Evolutionary conservation across 2,888 invertebrate genomes (phyloP), one percentile per base, ranked within the genome.

Genomic region (Eudemis profundana): DNA sequence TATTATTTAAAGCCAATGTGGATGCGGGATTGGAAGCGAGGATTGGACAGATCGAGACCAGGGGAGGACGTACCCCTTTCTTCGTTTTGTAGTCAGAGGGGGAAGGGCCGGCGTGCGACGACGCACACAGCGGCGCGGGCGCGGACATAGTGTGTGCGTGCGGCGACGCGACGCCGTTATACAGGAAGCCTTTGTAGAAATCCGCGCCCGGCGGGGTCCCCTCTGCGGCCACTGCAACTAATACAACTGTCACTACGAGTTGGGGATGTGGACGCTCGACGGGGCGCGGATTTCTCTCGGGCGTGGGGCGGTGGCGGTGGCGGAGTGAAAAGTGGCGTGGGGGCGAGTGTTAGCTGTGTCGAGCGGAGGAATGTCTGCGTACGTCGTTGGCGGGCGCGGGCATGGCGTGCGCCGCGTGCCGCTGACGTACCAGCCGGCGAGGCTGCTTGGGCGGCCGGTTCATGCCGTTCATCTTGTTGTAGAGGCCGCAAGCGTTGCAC

Each of bases 401-500:
- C 74, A 74, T 79, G 81, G 87, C 84, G 83, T 77, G 85, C 82
- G 86, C 83, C 80, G 87, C 87, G 85, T 84, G 87, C 77, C 92
- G 90, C 87, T 87, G 85, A 94, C 97, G 96, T 94, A 98, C 98
- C 95, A 98, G 95, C 94, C 98, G 97, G 86, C 98, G 98, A 74
- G 99, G 98, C 93, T 99, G 98, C 89, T 98, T 98, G 80, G 99
- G 94, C 74, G 99, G 99, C 78, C 99, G 94, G 93, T 98, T 98
- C 95, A 98, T 97, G 85, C 98, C 98, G 93, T 99, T 99, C 98
- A 99, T 98, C 94, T 98, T 98, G 93, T 97, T 98, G 95, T 99
- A 99, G 82, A 99, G 96, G 79, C 99, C 99, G 93, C 99, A 99
- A 73, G 99, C 99, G 94, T 99, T 99, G 95, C 99, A 99, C 80